Evolutionary conservation across 2,113 vertebrate species (phyloP).

Genomic region (Dromas ardeola): DNA sequence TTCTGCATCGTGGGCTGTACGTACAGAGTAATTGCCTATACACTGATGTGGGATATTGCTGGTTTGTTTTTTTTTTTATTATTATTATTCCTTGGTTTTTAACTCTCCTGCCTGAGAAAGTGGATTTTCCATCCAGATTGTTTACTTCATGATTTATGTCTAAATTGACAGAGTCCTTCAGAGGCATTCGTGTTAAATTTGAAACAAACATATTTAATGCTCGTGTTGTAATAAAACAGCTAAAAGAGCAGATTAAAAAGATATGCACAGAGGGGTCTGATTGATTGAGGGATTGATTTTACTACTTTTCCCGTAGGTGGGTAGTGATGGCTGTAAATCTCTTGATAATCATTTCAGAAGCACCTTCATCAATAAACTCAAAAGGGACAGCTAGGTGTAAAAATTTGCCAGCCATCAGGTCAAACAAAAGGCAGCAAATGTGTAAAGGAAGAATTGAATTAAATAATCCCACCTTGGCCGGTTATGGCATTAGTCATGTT

Average conservation of each 20-base stretch:
- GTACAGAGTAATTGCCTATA: not conserved
- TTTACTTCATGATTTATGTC: constrained; percentile 58
- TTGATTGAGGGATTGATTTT: constrained; percentile 67
- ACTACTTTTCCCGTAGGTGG: constrained; percentile 60
- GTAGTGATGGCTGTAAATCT: constrained; percentile 67
- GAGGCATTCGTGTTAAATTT: constrained; percentile 59
- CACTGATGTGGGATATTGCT: not conserved
- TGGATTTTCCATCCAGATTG: constrained; percentile 31
- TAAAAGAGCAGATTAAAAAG: constrained; percentile 66
- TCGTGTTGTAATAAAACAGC: constrained; percentile 63
- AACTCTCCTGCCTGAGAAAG: not conserved
- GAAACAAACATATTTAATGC: constrained; percentile 68
- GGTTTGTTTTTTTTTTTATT: not conserved
- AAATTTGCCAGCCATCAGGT: constrained; percentile 54
- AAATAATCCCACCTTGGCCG: constrained; percentile 38
- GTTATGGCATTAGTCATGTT: constrained; percentile 11
- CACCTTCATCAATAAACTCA: constrained; percentile 69
- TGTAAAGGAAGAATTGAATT: constrained; percentile 46
- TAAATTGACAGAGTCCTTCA: constrained; percentile 54
- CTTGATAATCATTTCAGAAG: constrained; percentile 66
- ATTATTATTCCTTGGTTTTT: not conserved
- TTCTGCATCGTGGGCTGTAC: not conserved
- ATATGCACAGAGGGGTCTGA: constrained; percentile 58
- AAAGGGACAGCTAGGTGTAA: constrained; percentile 60
- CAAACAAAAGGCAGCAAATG: constrained; percentile 62